Conservation (phyloP, 2,888 invertebrate species). For the Andrena flavipes region DNA sequence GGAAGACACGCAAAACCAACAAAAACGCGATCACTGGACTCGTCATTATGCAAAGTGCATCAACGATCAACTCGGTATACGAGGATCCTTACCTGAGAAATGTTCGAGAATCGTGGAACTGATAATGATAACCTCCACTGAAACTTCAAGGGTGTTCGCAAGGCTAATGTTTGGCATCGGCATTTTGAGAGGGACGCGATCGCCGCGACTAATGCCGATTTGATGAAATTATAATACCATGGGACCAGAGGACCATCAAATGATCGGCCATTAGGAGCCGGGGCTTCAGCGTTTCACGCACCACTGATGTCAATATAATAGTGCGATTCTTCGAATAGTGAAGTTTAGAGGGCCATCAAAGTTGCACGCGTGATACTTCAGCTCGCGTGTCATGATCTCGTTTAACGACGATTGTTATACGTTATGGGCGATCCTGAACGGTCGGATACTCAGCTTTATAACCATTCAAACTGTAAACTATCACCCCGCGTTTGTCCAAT, state of each 20-base stretch:
- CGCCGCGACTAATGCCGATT: conserved; percentile 69
- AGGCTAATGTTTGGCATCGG: conserved; percentile 49
- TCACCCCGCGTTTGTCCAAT: background rate
- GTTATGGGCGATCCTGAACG: conserved; percentile 15
- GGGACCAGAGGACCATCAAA: conserved; percentile 65
- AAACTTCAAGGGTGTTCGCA: conserved; percentile 31
- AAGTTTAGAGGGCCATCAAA: conserved; percentile 38
- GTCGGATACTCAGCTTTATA: conserved; percentile 7
- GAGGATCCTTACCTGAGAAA: background rate
- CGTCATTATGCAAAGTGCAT: background rate
- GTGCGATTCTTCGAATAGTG: conserved; percentile 70
- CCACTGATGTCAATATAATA: conserved; percentile 79
- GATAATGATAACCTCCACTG: conserved; percentile 48
- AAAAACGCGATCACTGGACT: background rate
- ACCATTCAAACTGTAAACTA: background rate
- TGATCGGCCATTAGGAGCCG: conserved; percentile 72
- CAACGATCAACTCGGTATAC: conserved; percentile 16
- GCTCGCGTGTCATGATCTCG: conserved; percentile 10
- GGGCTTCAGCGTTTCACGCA: conserved; percentile 43
- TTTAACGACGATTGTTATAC: conserved; percentile 42
- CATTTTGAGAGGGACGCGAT: conserved; percentile 45
- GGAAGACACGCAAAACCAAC: background rate
- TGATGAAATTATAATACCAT: conserved; percentile 80
- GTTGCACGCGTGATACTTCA: conserved; percentile 42
- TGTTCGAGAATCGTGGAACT: conserved; percentile 13